Base-by-base conservation (phyloP, 1,140 invertebrate genomes). In the Drosophila murphyi region DNA sequence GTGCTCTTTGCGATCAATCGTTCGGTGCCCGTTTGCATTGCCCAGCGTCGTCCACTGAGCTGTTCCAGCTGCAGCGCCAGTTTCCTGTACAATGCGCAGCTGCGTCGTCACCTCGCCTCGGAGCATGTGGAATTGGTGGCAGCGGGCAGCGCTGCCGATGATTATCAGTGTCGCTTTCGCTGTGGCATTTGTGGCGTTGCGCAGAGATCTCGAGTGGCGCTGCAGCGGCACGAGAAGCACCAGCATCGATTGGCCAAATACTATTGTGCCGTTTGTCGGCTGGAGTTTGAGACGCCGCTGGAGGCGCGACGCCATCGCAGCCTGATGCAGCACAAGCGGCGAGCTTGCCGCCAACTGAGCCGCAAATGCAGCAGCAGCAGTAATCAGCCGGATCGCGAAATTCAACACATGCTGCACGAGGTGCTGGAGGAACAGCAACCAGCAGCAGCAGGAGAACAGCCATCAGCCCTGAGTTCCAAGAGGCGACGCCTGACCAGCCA, bases 21-120 rank as follows among this genome's bases (percentile, higher is more conserved):
- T 74, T 97, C 96, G 0, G 95, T 97, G 67, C 96, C 96, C 1
- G 95, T 97, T 62, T 95, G 96, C 52, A 96, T 97, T 65, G 94
- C 95, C 71, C 95, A 96, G 79, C 94, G 95, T 55, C 94, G 71
- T 0, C 60, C 8, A 0, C 34, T 88, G 34, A 34, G 45, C 12
- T 89, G 85, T 12, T 91, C 93, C 8, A 94, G 93, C 12, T 97
- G 96, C 82, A 78, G 91, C 5, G 91, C 94, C 54, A 93, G 94
- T 37, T 97, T 97, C 89, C 93, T 94, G 12, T 96, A 95, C 67
- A 96, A 96, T 74, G 91, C 95, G 2, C 95, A 96, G 78, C 91
- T 97, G n/a, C 94, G 95, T 4, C 88, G 93, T 5, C 96, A 97
- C 78, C 93, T 94, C 29, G 95, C 95, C 72, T 70, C 91, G 6